phyloP scores from a whole-genome alignment of 2,113 vertebrate genomes.

The Tetrao urogallus region DNA sequence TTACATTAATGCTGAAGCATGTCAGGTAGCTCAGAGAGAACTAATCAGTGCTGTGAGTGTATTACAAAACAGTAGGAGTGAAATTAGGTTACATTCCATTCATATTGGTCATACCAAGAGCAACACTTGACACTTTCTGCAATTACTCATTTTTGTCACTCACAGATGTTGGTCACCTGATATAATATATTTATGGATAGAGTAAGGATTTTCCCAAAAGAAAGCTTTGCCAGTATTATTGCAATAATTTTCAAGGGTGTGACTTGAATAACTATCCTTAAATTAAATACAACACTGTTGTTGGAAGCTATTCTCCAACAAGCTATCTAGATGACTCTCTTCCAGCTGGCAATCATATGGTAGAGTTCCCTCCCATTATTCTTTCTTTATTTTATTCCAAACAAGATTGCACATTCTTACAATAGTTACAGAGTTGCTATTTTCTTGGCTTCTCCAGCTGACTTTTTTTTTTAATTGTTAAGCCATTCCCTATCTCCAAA shows the following conservation, averaged over 20 bases:
- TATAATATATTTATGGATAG: not conserved
- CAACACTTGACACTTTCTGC: not conserved
- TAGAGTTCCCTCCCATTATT: not conserved
- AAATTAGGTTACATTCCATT: constrained; percentile 47
- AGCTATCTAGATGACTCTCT: not conserved
- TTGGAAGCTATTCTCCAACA: not conserved
- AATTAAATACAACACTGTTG: not conserved
- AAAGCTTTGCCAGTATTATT: not conserved
- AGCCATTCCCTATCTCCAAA: not conserved
- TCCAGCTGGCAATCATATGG: constrained; percentile 3
- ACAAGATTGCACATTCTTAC: constrained; percentile 17
- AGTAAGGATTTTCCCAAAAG: not conserved
- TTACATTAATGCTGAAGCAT: constrained; percentile 18
- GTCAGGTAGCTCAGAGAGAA: constrained; percentile 27
- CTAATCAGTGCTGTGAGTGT: constrained; percentile 4
- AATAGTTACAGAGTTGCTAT: not conserved
- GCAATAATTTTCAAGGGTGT: not conserved
- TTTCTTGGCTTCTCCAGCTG: constrained; percentile 9
- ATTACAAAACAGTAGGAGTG: constrained; percentile 37
- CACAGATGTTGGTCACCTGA: not conserved
- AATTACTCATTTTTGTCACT: constrained; percentile 19
- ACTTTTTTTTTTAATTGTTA: not conserved
- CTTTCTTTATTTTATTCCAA: constrained; percentile 28
- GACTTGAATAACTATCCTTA: not conserved
- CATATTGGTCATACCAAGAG: constrained; percentile 44